Conservation (phyloP, 2,113 vertebrate species). For the Chroicocephalus ridibundus region DNA sequence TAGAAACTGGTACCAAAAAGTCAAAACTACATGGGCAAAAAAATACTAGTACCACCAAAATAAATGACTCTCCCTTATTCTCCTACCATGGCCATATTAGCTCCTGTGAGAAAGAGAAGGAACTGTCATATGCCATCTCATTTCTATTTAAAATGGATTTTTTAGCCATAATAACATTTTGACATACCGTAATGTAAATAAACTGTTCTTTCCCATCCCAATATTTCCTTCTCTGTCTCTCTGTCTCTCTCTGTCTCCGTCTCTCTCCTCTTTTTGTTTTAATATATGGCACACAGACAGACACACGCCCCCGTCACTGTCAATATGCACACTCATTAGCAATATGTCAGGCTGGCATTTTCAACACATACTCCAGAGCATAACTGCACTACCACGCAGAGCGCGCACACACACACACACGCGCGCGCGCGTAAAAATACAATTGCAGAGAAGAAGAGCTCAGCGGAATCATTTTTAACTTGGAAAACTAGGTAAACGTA, state of each 20-base stretch:
- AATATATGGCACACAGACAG: slow-evolving; percentile 52
- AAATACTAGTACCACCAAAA: not conserved
- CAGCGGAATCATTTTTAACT: not conserved
- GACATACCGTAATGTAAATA: slow-evolving; percentile 71
- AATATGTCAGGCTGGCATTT: slow-evolving; percentile 71
- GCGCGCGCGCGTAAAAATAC: not conserved
- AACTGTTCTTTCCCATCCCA: slow-evolving; percentile 64
- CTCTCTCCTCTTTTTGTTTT: slow-evolving; percentile 56
- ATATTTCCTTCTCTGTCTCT: slow-evolving; percentile 58
- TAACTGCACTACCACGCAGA: slow-evolving; percentile 56
- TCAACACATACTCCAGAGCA: slow-evolving; percentile 67
- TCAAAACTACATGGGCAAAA: not conserved
- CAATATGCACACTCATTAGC: slow-evolving; percentile 74
- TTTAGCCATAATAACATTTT: slow-evolving; percentile 45
- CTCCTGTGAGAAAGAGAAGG: slow-evolving; percentile 3
- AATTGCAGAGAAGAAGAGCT: not conserved
- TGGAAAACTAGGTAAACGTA: not conserved
- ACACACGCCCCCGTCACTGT: slow-evolving; percentile 65
- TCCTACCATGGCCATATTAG: not conserved
- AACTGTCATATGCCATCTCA: not conserved
- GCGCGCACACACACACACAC: not conserved
- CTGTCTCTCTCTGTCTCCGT: slow-evolving; percentile 50
- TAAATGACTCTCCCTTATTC: not conserved
- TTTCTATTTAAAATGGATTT: slow-evolving; percentile 54
- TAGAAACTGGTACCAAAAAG: not conserved